Base-by-base conservation (phyloP, 2,113 vertebrate genomes). In the Cyrtonyx montezumae region DNA sequence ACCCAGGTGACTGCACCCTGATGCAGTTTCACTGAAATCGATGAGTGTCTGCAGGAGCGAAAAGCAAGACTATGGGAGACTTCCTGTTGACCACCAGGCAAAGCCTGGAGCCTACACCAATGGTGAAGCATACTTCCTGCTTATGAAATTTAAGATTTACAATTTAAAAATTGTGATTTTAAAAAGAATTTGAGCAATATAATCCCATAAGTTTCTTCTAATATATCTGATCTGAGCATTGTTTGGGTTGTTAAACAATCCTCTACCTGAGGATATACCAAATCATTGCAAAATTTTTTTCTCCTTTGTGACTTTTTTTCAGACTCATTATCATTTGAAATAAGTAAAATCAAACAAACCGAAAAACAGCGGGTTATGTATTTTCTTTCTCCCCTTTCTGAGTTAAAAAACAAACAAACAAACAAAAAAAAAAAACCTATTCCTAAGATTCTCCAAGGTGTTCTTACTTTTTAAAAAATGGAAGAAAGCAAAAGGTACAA, bases 401-500 rank as follows among this genome's bases (percentile, higher is more conserved):
- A 43, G 36, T 63, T 26, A 28, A 30, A 61, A 26, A 5, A 49
- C 61, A 46, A n/a, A 9, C 6, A 34, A 34, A 6, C 53, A 68
- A 37, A 30, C 26, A 53, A 23, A 16, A 3, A 14, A 7, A 49
- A 62, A 56, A n/a, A 13, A 77, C 74, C 15, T 80, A n/a, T 55
- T 66, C 53, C 21, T 51, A 28, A 90, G 5, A 12, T 67, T 87
- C 80, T 77, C 22, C 46, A 75, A 80, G 11, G 3, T 32, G 4
- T 59, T 76, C 79, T 89, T 79, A 6, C 11, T 76, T 69, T 45
- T 22, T 61, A 28, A 80, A 74, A 87, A 91, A 48, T 32, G 49
- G 6, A 95, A 77, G n/a, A 90, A 90, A 92, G 56, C 15, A 87
- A 85, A 89, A 94, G 9, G 28, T 84, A 69, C 28, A 63, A 6